Evolutionary conservation across 2,888 invertebrate species (phyloP).

Genomic region (Actias luna): DNA sequence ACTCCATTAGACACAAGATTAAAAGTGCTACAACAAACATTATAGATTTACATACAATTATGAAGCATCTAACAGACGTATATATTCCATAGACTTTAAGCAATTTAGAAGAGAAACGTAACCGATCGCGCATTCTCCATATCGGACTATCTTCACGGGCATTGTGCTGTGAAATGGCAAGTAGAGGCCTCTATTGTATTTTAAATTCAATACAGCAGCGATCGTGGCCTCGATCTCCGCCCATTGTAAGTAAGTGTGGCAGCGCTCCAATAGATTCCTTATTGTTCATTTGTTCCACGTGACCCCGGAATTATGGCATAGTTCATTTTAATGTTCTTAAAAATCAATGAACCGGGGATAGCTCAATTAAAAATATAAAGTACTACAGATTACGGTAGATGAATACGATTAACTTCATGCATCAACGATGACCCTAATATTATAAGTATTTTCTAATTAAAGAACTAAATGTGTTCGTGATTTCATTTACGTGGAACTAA

Average conservation of each 20-base stretch:
- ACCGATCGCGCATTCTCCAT: background rate
- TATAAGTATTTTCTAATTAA: background rate
- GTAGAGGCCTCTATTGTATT: constrained; percentile 9
- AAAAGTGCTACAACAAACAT: background rate
- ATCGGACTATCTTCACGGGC: background rate
- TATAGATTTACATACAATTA: background rate
- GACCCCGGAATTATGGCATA: background rate
- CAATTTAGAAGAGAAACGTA: background rate
- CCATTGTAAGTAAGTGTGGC: constrained; percentile 43
- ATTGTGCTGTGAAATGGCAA: constrained; percentile 4
- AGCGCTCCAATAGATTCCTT: constrained; percentile 32
- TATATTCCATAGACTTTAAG: background rate
- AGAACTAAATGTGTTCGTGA: background rate
- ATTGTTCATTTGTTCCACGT: constrained; percentile 10
- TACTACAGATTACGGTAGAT: background rate
- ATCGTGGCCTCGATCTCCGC: constrained; percentile 31
- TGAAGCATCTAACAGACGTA: background rate
- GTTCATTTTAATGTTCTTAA: constrained; percentile 4
- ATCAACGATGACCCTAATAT: background rate
- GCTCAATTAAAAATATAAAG: constrained; percentile 4
- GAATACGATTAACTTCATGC: background rate
- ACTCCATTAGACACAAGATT: background rate
- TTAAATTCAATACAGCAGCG: constrained; percentile 6
- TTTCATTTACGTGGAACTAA: too few relatives aligned
- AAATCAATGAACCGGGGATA: background rate